Base-by-base conservation (phyloP, 2,113 vertebrate species). In the Sakesphorus luctuosus region DNA sequence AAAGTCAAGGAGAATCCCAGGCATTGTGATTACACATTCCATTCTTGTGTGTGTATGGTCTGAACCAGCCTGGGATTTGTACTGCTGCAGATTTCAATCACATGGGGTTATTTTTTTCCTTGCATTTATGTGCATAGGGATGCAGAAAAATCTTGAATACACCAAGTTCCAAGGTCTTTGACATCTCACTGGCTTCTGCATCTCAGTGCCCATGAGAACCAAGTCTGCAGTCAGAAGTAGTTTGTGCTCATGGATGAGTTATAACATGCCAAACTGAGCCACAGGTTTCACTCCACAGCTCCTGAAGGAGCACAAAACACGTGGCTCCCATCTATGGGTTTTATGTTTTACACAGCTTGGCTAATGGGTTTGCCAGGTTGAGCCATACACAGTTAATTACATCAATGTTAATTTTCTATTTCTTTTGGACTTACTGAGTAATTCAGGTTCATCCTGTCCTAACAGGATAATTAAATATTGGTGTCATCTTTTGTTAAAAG, bases 201-300 rank as follows among this genome's bases (percentile, higher is more conserved):
- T 61, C 53, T 79, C 58, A 11, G 50, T 35, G 80, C 46, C 62
- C 87, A 75, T 43, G 89, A 96, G 84, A 95, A 82, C 36, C 0
- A 1, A 78, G 62, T 16, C 47, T 76, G 78, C 74, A 76, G 58
- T 62, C 71, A 76, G 89, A 53, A 90, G 74, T 53, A 52, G 25
- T 83, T 83, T 1, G 6, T 63, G 59, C 75, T 95, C 17, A 47
- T 73, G 87, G 90, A 95, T 95, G 82, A 67, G 93, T 97, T 96
- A 25, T 33, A 90, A 95, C 95, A 91, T 13, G 95, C 75, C 87
- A 76, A 77, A 55, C 40, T 1, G 8, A 90, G 90, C 87, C 78
- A 66, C 55, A 38, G 67, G 55, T 93, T 94, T 94, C 87, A 69
- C 59, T 92, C 61, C 56, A 26, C 53, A 69, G 81, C 77, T 93